Conservation (phyloP, 2,113 vertebrate species). For the Microcebus ravelobensis region DNA sequence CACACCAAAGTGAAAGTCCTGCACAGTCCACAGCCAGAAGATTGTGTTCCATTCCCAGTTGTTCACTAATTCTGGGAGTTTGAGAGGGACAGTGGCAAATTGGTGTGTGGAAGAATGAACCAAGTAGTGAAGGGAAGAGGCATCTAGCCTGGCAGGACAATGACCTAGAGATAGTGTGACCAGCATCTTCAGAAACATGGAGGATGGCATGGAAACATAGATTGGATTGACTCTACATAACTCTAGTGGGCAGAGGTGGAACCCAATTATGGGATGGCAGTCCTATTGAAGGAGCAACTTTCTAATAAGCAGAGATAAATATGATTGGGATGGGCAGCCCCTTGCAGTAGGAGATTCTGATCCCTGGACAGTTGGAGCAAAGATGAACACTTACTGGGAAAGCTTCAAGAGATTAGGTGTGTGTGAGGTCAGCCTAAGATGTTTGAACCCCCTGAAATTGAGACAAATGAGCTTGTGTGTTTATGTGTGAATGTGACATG, state of each 20-base stretch:
- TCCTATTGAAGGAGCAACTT: not conserved
- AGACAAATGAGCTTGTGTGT: not conserved
- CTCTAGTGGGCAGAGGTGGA: not conserved
- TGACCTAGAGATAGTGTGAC: not conserved
- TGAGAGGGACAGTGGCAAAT: not conserved
- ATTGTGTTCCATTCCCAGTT: not conserved
- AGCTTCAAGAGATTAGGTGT: not conserved
- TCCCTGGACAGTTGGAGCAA: not conserved
- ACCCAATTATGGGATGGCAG: not conserved
- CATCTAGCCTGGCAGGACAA: not conserved
- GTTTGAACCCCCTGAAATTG: not conserved
- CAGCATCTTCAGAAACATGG: not conserved
- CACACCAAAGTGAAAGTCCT: not conserved
- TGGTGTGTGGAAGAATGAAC: not conserved
- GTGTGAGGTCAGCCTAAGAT: not conserved
- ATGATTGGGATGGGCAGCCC: too few species aligned
- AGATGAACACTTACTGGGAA: not conserved
- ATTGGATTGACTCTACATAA: not conserved
- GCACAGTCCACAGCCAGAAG: not conserved
- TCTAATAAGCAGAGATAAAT: not conserved
- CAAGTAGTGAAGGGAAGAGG: not conserved
- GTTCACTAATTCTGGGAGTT: not conserved
- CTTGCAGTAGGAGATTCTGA: not conserved
- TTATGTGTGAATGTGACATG: not conserved
- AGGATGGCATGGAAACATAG: too few species aligned